Conservation (phyloP, 2,888 invertebrate species). For the Ligdia adustata region DNA sequence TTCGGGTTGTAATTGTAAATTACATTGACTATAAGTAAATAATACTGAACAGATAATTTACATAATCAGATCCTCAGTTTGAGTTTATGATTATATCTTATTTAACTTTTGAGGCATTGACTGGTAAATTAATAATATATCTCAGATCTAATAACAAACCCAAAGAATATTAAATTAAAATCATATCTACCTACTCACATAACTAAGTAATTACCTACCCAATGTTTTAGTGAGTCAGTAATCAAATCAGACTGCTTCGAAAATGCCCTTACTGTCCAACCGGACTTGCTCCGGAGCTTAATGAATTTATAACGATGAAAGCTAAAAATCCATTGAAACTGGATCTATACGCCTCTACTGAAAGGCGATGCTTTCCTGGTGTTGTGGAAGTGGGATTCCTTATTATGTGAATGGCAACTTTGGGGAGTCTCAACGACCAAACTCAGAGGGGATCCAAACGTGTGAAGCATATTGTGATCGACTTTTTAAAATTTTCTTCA, state of each 20-base stretch:
- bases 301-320: constrained; percentile 35
- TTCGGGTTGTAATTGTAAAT: too few relatives aligned
- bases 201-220: too few relatives aligned
- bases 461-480: constrained; percentile 15
- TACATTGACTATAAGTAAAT: too few relatives aligned
- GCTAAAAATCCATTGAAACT: constrained; percentile 54
- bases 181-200: too few relatives aligned
- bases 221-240: too few relatives aligned
- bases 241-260: background rate
- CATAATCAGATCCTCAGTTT: too few relatives aligned
- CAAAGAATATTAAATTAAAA: too few relatives aligned
- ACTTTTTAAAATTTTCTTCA: background rate
- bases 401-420: constrained; percentile 36
- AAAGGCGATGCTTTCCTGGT: constrained; percentile 46
- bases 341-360: constrained; percentile 39
- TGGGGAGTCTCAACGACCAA: constrained; percentile 13
- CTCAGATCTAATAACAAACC: too few relatives aligned
- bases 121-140: too few relatives aligned
- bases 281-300: constrained; percentile 38
- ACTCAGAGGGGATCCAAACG: constrained; percentile 30
- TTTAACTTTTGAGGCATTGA: too few relatives aligned
- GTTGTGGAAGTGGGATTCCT: constrained; percentile 40
- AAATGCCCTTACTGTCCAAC: constrained; percentile 39
- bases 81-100: too few relatives aligned
- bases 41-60: too few relatives aligned